Evolutionary conservation across 1,140 invertebrate species (phyloP), one percentile per base, ranked within the genome.

Genomic region (Drosophila equinoxialis): DNA sequence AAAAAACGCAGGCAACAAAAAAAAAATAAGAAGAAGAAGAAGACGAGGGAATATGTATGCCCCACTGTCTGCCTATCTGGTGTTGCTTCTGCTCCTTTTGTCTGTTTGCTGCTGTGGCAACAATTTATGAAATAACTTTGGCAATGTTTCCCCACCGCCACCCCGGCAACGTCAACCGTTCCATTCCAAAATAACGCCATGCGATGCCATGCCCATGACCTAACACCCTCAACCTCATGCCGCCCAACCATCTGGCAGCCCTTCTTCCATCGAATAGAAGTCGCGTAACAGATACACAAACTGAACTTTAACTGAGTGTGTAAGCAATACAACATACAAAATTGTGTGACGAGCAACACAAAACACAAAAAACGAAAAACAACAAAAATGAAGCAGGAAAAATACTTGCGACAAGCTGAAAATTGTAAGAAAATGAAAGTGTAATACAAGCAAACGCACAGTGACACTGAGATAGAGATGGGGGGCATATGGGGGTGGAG

Each of bases 111-210:
- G 76, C 83, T 87, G 84, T 87, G 84, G 84, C 80, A 87, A 89
- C 83, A 87, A 87, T 87, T 87, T 87, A 83, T 83, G 77, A 89
- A 87, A 87, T 87, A 87, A 87, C 83, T 87, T 79, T 66, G 72
- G 72, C 83, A 79, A 86, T 86, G 71, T 74, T 64, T 48, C 61
- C 64, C 62, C 20, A 48, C 65, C 59, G 61, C 66, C 41, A 7
- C 66, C 59, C 45, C 33, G 48, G 71, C 65, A 58, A 23, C n/a
- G 30, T 30, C 30, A 30, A 10, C 33, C 63, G 4, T 55, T 13
- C 30, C 51, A 35, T 13, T 13, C 37, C 37, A 39, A 39, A 39
- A 11, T 39, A 39, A 39, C 37, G 37, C 37, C 30, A 30, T 30
- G 26, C 26, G 26, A 39, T 10, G 37, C 37, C 37, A 11, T 39